Conservation (phyloP, 2,888 invertebrate species). For the Baronia brevicornis region DNA sequence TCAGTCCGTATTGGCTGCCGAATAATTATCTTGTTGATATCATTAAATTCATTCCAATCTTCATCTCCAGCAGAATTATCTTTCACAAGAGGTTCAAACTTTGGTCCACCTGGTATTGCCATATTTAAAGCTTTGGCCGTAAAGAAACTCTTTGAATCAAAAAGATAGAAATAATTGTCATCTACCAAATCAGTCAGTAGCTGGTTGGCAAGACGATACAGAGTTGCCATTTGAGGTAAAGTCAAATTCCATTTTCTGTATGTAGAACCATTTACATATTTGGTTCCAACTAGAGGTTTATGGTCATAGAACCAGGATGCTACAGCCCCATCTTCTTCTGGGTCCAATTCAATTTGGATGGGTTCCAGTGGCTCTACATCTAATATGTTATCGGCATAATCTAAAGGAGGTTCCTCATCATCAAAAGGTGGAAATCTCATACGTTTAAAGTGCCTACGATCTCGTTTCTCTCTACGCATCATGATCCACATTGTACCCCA, state of each 20-base stretch:
- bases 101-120: conserved; percentile 99
- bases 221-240: conserved; percentile 97
- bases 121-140: conserved; percentile 99
- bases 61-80: conserved; percentile 98
- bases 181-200: conserved; percentile 98
- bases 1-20: conserved; percentile 98
- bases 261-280: conserved; percentile 96
- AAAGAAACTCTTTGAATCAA: conserved; percentile 99
- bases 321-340: conserved; percentile 93
- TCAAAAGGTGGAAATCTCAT: conserved; percentile 99
- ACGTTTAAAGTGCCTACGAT: conserved; percentile 98
- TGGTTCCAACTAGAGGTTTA: conserved; percentile 94
- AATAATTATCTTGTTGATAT: conserved; percentile 99
- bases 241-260: conserved; percentile 97
- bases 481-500: conserved; percentile 99
- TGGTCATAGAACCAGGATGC: conserved; percentile 99
- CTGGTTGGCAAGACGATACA: conserved; percentile 98
- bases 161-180: conserved; percentile 98
- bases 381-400: conserved; percentile 99
- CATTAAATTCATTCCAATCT: conserved; percentile 99
- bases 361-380: conserved; percentile 99
- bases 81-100: conserved; percentile 99
- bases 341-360: conserved; percentile 97
- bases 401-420: conserved; percentile 99
- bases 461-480: conserved; percentile 99